phyloP scores from a whole-genome alignment of 2,113 vertebrate species.

The Uropsilus gracilis region DNA sequence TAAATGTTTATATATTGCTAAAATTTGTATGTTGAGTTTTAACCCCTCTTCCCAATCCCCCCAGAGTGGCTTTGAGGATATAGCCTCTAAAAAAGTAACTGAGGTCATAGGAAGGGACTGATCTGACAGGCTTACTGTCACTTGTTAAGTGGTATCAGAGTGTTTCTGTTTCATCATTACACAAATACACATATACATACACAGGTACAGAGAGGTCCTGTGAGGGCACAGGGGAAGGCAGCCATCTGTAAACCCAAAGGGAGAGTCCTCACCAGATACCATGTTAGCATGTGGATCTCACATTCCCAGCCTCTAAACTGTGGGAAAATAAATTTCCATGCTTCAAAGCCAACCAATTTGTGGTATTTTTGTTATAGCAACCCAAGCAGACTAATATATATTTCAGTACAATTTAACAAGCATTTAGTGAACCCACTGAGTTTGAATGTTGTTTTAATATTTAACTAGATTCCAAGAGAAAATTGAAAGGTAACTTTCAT shows the following conservation, averaged over 20 bases:
- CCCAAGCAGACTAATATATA: not conserved
- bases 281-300: not conserved
- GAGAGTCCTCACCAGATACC: not conserved
- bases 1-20: not conserved
- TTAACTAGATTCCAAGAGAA: not conserved
- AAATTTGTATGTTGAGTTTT: not conserved
- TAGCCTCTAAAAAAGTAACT: not conserved
- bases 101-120: not conserved
- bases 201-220: not conserved
- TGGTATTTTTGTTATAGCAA: not conserved
- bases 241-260: not conserved
- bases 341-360: not conserved
- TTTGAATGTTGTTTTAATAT: not conserved
- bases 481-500: slow-evolving; percentile 13
- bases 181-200: not conserved
- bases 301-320: not conserved
- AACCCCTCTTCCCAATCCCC: too few species aligned
- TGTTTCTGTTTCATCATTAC: not conserved
- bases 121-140: not conserved
- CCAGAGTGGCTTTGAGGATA: not conserved
- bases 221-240: not conserved
- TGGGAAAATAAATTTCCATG: not conserved
- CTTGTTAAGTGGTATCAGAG: not conserved
- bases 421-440: not conserved
- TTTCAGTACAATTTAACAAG: not conserved